Evolutionary conservation across 2,797 vertebrate species (phyloP).

Genomic region (Merluccius polli): DNA sequence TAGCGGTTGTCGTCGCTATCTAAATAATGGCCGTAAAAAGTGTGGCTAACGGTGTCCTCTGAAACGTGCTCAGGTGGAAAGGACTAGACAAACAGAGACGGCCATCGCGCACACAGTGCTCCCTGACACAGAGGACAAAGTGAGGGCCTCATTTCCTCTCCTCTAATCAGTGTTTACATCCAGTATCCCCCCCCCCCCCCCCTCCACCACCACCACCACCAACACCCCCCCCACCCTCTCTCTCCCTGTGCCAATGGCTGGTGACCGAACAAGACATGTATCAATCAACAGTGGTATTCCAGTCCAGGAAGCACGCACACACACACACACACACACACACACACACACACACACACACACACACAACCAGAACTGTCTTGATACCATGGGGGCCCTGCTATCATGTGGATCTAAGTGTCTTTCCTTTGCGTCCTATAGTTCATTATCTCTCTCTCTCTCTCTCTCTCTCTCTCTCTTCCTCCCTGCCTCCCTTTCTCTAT

Average conservation of each 20-base stretch:
- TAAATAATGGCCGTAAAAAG: conserved; percentile 76
- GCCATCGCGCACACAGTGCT: conserved; percentile 59
- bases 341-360: conserved; percentile 13
- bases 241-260: conserved; percentile 58
- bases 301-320: conserved; percentile 3
- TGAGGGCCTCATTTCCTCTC: conserved; percentile 74
- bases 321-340: conserved; percentile 27
- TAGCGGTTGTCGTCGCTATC: conserved; percentile 71
- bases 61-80: conserved; percentile 77
- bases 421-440: conserved; percentile 27
- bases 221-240: background rate
- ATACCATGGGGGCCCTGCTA: conserved; percentile 37
- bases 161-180: conserved; percentile 78
- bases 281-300: conserved; percentile 68
- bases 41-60: conserved; percentile 76
- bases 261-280: conserved; percentile 66
- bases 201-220: no score
- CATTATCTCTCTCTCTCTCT: conserved; percentile 5
- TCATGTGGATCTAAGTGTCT: conserved; percentile 45
- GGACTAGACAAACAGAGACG: conserved; percentile 75
- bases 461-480: conserved; percentile 13
- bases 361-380: conserved; percentile 10
- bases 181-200: conserved; percentile 21
- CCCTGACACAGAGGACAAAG: conserved; percentile 76
- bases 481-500: background rate